Evolutionary conservation across 2,797 vertebrate species (phyloP).

Genomic region (Rallus crepitans): DNA sequence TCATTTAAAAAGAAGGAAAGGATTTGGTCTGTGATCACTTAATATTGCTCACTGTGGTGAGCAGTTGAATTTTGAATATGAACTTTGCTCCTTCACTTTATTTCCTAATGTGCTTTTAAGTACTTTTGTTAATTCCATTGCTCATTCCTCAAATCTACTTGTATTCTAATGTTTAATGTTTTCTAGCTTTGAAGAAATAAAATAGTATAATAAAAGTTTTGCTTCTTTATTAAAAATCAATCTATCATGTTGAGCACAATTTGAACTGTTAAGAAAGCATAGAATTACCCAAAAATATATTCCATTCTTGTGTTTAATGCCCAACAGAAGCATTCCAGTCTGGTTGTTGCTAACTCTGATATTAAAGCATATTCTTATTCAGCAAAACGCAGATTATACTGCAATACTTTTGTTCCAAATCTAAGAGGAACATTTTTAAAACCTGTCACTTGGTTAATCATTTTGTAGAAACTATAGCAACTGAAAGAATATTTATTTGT

Average conservation of each 20-base stretch:
- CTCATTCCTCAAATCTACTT: neutral
- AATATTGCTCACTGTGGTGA: neutral
- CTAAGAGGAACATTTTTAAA: neutral
- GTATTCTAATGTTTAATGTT: neutral
- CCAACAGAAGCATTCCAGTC: neutral
- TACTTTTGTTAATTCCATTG: neutral
- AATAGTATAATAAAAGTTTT: neutral
- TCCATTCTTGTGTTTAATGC: neutral
- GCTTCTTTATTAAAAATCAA: neutral
- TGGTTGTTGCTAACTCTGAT: neutral
- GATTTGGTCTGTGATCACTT: neutral
- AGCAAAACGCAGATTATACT: neutral
- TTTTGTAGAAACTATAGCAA: conserved; percentile 10
- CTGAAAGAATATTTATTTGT: neutral
- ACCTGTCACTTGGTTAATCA: neutral
- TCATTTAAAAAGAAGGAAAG: neutral
- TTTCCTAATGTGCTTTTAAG: neutral
- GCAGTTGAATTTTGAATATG: neutral
- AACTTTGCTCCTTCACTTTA: neutral
- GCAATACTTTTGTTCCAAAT: neutral
- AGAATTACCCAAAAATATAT: neutral
- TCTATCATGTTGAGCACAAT: neutral
- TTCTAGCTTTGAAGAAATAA: neutral
- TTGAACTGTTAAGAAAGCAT: neutral
- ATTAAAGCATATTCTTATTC: neutral